Conservation (phyloP, 1,140 invertebrate species). For the Antheraea pernyi region DNA sequence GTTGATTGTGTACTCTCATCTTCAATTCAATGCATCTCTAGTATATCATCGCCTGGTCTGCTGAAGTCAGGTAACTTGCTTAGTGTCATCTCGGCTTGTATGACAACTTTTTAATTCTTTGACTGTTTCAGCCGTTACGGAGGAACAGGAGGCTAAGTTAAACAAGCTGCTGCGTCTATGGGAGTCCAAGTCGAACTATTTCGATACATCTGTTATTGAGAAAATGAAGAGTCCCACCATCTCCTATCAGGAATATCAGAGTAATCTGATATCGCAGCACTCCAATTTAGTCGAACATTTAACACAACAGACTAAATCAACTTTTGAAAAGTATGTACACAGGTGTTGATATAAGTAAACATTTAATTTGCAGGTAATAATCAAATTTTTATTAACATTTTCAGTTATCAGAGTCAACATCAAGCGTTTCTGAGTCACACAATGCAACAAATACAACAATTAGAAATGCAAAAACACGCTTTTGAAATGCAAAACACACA, state of each 20-base stretch:
- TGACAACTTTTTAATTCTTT: slow-evolving; percentile 64
- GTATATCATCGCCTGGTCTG: slow-evolving; percentile 65
- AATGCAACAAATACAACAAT: slow-evolving; percentile 90
- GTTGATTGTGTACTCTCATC: slow-evolving; percentile 67
- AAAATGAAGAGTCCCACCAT: slow-evolving; percentile 88
- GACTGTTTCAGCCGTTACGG: slow-evolving; percentile 84
- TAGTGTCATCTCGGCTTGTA: slow-evolving; percentile 48
- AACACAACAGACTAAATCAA: slow-evolving; percentile 86
- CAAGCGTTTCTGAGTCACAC: slow-evolving; percentile 96
- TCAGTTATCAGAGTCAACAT: slow-evolving; percentile 93
- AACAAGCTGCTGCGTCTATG: slow-evolving; percentile 95
- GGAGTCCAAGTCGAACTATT: slow-evolving; percentile 98
- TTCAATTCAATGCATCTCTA: slow-evolving; percentile 59
- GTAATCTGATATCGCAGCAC: slow-evolving; percentile 88
- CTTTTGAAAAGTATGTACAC: slow-evolving; percentile 84
- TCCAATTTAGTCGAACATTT: slow-evolving; percentile 87
- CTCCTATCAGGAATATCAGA: slow-evolving; percentile 92
- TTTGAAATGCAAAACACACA: slow-evolving; percentile 83
- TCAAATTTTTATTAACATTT: slow-evolving; percentile 24
- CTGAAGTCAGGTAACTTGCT: slow-evolving; percentile 70
- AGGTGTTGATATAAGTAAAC: slow-evolving; percentile 14
- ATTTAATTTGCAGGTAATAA: neutral
- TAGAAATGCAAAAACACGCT: slow-evolving; percentile 89
- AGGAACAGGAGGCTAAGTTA: slow-evolving; percentile 93
- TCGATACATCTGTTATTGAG: slow-evolving; percentile 90